Percentiles rank a stretch among this genome's conserved stretches.
Conservation (phyloP, 2,888 invertebrate species). For the Tachystola acroxantha region DNA sequence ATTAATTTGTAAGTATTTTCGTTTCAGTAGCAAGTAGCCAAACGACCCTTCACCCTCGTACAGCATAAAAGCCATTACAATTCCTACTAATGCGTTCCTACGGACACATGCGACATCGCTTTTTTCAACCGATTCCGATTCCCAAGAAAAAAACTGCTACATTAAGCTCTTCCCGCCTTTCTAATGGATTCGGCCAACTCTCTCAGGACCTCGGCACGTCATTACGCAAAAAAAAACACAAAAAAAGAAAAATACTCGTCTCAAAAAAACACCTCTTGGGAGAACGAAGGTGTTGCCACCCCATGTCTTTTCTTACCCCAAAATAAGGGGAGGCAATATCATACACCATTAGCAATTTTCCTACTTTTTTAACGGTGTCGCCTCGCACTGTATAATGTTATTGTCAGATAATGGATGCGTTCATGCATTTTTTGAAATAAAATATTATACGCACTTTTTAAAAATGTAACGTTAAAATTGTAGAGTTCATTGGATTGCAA, state of each 20-base stretch:
- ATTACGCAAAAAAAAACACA: constrained; percentile 68
- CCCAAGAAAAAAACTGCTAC: constrained; percentile 56
- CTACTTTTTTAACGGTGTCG: constrained; percentile 77
- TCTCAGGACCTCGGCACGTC: constrained; percentile 69
- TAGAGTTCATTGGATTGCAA: too few species aligned
- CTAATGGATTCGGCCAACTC: constrained; percentile 76
- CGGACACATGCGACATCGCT: constrained; percentile 53
- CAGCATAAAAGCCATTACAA: constrained; percentile 46
- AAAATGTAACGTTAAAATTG: neutral
- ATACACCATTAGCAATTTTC: constrained; percentile 79
- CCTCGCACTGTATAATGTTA: constrained; percentile 67
- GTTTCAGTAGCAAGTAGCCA: neutral
- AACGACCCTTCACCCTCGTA: constrained; percentile 23
- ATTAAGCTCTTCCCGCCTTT: constrained; percentile 73
- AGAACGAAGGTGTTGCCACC: constrained; percentile 73
- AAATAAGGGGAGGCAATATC: constrained; percentile 78
- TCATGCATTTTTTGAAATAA: neutral
- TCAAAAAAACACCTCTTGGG: constrained; percentile 66
- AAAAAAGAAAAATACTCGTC: constrained; percentile 44
- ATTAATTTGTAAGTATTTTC: neutral
- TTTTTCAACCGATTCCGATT: constrained; percentile 52
- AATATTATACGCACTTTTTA: neutral
- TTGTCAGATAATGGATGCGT: constrained; percentile 21
- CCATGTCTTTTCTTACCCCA: constrained; percentile 69
- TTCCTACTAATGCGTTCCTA: constrained; percentile 47